These are phyloP conservation scores for Aurelia sp. DNA, from an alignment of 30 jellyfish, hydroid and myxozoan species.

Conservation along the genomic window DNA sequence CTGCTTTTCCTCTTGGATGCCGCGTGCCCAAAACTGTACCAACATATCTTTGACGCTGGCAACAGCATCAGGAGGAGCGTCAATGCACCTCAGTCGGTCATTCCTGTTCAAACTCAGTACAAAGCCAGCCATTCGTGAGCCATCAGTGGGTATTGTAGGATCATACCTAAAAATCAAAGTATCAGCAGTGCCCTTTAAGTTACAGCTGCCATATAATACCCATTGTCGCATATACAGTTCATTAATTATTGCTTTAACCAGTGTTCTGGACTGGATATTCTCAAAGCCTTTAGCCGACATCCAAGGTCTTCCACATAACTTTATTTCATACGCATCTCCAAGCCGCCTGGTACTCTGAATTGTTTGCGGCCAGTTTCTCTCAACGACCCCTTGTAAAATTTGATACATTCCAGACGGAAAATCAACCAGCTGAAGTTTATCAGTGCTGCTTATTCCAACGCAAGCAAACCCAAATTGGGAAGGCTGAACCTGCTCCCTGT, in stretches of 20 bases:
- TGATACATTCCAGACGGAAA: slow-evolving; percentile 1
- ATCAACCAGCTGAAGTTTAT: not conserved
- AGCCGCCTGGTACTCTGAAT: not conserved
- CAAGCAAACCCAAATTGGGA: slow-evolving; percentile 1
- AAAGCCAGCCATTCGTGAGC: slow-evolving; percentile 22
- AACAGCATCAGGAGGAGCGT: slow-evolving; percentile 38
- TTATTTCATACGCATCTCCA: slow-evolving; percentile 30
- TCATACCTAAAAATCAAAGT: slow-evolving; percentile 38
- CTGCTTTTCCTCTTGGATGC: slow-evolving; percentile 42
- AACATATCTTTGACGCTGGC: not conserved
- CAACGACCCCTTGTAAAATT: not conserved
- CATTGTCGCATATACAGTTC: slow-evolving; percentile 19
- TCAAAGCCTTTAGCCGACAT: slow-evolving; percentile 9
- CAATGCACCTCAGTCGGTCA: slow-evolving; percentile 67
- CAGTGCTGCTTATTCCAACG: not conserved
- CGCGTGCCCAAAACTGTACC: slow-evolving; percentile 38
- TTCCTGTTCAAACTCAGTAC: slow-evolving; percentile 26
- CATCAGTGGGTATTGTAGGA: slow-evolving; percentile 7
- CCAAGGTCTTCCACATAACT: slow-evolving; percentile 77
- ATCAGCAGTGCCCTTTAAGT: slow-evolving; percentile 21
- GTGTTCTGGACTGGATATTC: slow-evolving; percentile 28
- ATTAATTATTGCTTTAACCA: slow-evolving; percentile 17
- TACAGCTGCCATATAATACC: slow-evolving; percentile 32
- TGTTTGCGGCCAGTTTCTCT: slow-evolving; percentile 27
- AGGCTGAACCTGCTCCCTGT: slow-evolving; percentile 15